These are phyloP conservation scores for Thalassoma bifasciatum DNA, from an alignment of 2,113 vertebrate species.

Conservation along the genomic window DNA sequence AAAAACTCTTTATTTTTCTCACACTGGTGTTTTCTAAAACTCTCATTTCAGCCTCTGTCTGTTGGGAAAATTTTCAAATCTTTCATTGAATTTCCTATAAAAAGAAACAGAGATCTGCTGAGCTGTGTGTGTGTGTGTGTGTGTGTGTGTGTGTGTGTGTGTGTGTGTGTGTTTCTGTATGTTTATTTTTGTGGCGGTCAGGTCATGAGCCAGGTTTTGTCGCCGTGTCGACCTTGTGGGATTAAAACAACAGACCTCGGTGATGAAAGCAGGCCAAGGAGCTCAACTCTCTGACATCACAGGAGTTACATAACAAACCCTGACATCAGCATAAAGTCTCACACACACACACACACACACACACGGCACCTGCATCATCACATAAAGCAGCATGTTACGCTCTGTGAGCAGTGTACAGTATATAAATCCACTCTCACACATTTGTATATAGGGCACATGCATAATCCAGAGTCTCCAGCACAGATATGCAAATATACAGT, in stretches of 20 bases:
- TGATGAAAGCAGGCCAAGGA: constrained; percentile 52
- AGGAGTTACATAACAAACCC: constrained; percentile 56
- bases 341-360: constrained; percentile 3
- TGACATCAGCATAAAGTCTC: constrained; percentile 33
- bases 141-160: neutral
- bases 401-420: neutral
- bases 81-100: neutral
- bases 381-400: neutral
- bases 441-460: neutral
- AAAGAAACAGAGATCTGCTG: neutral
- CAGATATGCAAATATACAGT: neutral
- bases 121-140: neutral
- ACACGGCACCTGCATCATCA: neutral
- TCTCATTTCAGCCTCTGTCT: too few relatives aligned
- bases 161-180: neutral
- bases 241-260: constrained; percentile 59
- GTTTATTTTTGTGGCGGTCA: constrained; percentile 24
- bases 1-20: too few relatives aligned
- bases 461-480: constrained; percentile 4
- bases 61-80: too few relatives aligned
- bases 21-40: too few relatives aligned
- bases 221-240: constrained; percentile 30
- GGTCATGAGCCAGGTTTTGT: constrained; percentile 2
- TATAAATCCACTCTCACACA: neutral
- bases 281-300: constrained; percentile 58